Evolutionary conservation across 2,888 invertebrate genomes (phyloP), one percentile per base, ranked within the genome.

Genomic region (Gnatocerus cornutus): DNA sequence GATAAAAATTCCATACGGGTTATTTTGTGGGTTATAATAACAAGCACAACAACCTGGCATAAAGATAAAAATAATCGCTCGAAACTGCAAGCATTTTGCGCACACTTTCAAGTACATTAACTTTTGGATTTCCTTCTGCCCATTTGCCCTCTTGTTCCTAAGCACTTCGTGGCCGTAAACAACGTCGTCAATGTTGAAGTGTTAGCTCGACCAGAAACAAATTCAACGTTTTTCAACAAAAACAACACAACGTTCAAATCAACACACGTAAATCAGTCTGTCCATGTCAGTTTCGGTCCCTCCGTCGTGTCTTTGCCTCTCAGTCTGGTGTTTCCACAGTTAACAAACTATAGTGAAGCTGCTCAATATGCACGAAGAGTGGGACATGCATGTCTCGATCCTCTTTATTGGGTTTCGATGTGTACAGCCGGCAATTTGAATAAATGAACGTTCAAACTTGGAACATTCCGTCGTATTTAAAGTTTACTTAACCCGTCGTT

Each of bases 401-500:
- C 77, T 78, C 77, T 78, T 79, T 80, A 79, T 79, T 78, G 79
- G 73, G 78, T 78, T 78, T 79, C 78, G 72, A 77, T 79, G 78
- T 80, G 78, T 78, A 79, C 77, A 76, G 78, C 71, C 78, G 75
- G 78, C 79, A 76, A 79, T 80, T 81, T 79, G 77, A 80, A 80
- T 79, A 79, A 79, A 80, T 75, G 78, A 77, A 78, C 77, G 76
- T 72, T 71, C 74, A 74, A 79, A 80, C 76, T 79, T 76, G 69
- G 77, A 74, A 78, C 78, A 79, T 79, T 79, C 78, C 77, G 75
- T 71, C 71, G 77, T 80, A 79, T 80, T 80, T 79, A 78, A 78
- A 76, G 74, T 79, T 77, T 73, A 74, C 75, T 75, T 74, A 74
- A 76, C 74, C 73, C 70, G 64, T 70, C 73, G 73, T 73, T 74